Evolutionary conservation across 2,888 invertebrate genomes (phyloP), one percentile per base, ranked within the genome.

Genomic region (Xestia rhomboidea): DNA sequence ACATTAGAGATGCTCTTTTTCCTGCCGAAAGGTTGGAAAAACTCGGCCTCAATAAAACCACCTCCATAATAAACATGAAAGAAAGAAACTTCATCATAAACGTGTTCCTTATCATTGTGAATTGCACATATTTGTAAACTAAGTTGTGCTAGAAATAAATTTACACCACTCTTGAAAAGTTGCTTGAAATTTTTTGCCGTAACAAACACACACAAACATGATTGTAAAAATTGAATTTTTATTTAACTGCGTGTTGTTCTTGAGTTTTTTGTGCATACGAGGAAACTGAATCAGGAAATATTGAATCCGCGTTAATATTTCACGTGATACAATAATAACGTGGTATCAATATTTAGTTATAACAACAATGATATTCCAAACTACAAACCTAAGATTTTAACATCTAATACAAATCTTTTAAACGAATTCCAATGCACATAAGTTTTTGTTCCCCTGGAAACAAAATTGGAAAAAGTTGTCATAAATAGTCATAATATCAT

Each of bases 401-500:
- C 30, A 69, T 69, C n/a, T 18, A 44, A 51, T 21, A 62, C n/a
- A 78, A 46, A 63, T 67, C 74, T 62, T 67, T 60, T 67, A 38
- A 63, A 80, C 44, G 15, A 67, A 68, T 81, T 76, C 38, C 60
- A 66, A 76, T 41, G 38, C 10, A 38, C 21, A 44, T 18, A 34
- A 81, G n/a, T 54, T 80, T 76, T 70, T 69, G 30, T 51, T 62
- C 30, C 24, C 18, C 24, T 34, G 27, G 27, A 51, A 71, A 70
- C 24, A 44, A 27, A 49, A 71, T 71, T 44, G 44, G 54, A 77
- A 79, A 68, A 51, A 76, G 10, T 34, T 44, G 72, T 77, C 77
- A 34, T 34, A 34, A 34, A 34, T 34, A 34, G 34, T 34, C 34
- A 81, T 73, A 81, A 84, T 46, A 54, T 73, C 69, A 67, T 77